These are phyloP conservation scores for Bos javanicus DNA, from an alignment of 2,113 vertebrate species.

Conservation along the genomic window DNA sequence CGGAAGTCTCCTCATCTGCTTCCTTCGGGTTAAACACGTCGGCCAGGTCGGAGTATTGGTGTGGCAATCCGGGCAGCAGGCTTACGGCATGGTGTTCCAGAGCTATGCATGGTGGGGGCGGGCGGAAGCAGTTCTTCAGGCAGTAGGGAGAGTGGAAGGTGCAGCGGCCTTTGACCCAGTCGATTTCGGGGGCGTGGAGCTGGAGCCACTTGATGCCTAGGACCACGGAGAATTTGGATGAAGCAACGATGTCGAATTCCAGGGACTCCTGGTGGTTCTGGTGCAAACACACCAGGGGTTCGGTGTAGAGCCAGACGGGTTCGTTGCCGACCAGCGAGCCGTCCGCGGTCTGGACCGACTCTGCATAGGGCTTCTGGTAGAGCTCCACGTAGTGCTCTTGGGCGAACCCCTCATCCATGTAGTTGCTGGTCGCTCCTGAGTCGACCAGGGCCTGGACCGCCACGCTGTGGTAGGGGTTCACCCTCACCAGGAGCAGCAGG, in stretches of 20 bases:
- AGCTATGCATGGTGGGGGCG: conserved; percentile 40
- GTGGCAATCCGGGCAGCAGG: conserved; percentile 63
- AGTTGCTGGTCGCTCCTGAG: not conserved
- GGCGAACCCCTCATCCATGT: conserved; percentile 66
- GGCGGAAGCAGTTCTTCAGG: conserved; percentile 58
- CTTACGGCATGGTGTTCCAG: conserved; percentile 31
- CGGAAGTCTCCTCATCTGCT: conserved; percentile 75
- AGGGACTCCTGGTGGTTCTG: conserved; percentile 68
- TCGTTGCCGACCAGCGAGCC: not conserved
- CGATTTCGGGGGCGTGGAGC: conserved; percentile 14
- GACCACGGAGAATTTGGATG: conserved; percentile 46
- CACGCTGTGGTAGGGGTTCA: conserved; percentile 55
- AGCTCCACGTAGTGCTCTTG: conserved; percentile 63
- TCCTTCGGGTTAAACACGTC: conserved; percentile 73
- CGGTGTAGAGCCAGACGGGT: conserved; percentile 47
- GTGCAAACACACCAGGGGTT: conserved; percentile 57
- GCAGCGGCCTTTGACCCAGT: conserved; percentile 55
- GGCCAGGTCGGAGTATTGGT: conserved; percentile 70
- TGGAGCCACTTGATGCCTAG: conserved; percentile 57
- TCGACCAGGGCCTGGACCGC: conserved; percentile 52
- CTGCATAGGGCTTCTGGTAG: conserved; percentile 35
- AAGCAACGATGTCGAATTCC: conserved; percentile 53
- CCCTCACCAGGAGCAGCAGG: conserved; percentile 61
- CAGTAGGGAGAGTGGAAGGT: conserved; percentile 74
- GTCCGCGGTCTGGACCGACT: not conserved